phyloP scores from a whole-genome alignment of 1,140 invertebrate genomes.

The Penaeus indicus region DNA sequence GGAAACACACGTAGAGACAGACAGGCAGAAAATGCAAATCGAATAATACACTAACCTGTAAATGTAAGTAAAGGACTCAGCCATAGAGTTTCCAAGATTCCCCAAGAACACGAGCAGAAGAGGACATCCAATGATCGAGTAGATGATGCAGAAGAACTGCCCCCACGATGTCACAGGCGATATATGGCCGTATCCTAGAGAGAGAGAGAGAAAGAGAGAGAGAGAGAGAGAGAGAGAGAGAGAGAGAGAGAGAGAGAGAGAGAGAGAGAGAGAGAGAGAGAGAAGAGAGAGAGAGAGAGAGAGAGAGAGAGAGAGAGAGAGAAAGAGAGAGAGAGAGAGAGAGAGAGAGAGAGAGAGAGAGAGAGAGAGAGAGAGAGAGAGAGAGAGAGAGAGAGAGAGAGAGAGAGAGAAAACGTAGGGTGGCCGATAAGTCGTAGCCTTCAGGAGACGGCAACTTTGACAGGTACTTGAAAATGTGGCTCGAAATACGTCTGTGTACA shows the following conservation, averaged over 20 bases:
- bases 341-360: no score
- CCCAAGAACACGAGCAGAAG: slow-evolving; percentile 69
- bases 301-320: no score
- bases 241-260: no score
- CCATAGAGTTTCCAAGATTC: slow-evolving; percentile 68
- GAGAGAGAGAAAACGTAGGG: no score
- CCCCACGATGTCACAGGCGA: slow-evolving; percentile 67
- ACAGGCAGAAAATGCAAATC: background rate
- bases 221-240: no score
- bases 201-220: background rate
- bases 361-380: no score
- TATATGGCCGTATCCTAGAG: slow-evolving; percentile 70
- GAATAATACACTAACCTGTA: slow-evolving; percentile 62
- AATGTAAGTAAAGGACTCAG: slow-evolving; percentile 64
- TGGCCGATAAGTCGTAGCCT: no score
- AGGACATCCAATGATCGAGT: slow-evolving; percentile 69
- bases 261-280: no score
- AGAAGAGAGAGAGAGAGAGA: no score
- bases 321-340: no score
- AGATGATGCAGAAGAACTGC: slow-evolving; percentile 68
- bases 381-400: no score
- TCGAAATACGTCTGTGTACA: background rate
- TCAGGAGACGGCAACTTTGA: background rate
- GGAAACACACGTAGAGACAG: background rate
- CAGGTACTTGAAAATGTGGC: background rate